Evolutionary conservation across 2,113 vertebrate genomes (phyloP).

Genomic region (Jacana jacana): DNA sequence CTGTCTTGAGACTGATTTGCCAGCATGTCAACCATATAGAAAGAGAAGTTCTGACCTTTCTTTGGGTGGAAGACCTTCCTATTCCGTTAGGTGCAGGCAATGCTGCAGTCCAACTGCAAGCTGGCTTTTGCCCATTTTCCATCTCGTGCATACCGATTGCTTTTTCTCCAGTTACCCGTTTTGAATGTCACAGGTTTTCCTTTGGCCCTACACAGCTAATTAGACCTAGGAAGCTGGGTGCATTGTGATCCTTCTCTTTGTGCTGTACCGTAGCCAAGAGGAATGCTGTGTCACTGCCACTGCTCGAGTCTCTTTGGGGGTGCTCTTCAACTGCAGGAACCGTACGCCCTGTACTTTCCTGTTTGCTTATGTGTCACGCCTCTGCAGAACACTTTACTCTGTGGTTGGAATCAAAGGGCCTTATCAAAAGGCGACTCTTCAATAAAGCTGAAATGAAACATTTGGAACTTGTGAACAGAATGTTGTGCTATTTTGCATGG

Average conservation of each 20-base stretch:
- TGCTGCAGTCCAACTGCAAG: not conserved
- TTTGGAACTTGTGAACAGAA: not conserved
- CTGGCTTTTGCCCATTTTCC: not conserved
- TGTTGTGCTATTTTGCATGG: not conserved
- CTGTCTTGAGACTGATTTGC: not conserved
- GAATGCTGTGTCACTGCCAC: constrained; percentile 22
- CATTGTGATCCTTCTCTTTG: not conserved
- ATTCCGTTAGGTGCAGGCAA: not conserved
- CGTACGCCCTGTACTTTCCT: constrained; percentile 13
- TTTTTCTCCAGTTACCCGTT: not conserved
- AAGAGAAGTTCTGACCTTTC: not conserved
- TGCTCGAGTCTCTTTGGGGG: not conserved
- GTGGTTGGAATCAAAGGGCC: not conserved
- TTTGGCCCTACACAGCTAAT: not conserved
- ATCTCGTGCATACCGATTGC: not conserved
- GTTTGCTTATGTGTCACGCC: not conserved
- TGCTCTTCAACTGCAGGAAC: constrained; percentile 11
- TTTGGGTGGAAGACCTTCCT: not conserved
- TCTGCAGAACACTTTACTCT: not conserved
- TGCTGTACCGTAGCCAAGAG: not conserved
- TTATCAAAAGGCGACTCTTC: constrained; percentile 2
- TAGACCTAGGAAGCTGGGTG: not conserved
- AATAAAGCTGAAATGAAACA: not conserved
- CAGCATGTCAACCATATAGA: not conserved
- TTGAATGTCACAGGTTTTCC: not conserved